Evolutionary conservation across 1,140 invertebrate species (phyloP).

Genomic region (Bradysia coprophila): DNA sequence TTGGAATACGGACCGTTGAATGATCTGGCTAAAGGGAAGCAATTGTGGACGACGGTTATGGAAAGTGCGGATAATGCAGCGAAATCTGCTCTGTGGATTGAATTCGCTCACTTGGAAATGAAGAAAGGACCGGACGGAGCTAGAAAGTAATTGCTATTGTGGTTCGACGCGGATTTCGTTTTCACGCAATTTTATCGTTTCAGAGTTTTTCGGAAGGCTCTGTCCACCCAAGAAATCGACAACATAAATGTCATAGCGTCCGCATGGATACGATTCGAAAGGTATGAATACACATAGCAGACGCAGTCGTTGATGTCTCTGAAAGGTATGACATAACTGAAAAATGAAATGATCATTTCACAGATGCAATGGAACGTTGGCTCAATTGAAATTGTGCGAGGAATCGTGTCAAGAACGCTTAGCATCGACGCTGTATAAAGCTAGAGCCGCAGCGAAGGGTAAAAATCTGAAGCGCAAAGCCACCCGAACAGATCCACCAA

Average conservation of each 20-base stretch:
- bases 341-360: no score
- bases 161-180: background rate
- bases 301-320: no score
- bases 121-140: conserved; percentile 5
- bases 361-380: conserved; percentile 7
- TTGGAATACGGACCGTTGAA: conserved; percentile 14
- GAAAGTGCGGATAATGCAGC: conserved; percentile 11
- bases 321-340: no score
- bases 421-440: background rate
- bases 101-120: conserved; percentile 7
- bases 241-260: conserved; percentile 6
- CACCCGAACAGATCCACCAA: background rate
- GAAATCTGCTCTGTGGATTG: conserved; percentile 9
- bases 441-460: background rate
- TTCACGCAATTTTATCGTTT: background rate
- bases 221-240: conserved; percentile 7
- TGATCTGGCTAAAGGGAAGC: conserved; percentile 6
- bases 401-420: conserved; percentile 6
- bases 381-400: conserved; percentile 5
- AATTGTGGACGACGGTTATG: conserved; percentile 16
- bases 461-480: background rate
- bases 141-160: conserved; percentile 6
- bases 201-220: conserved; percentile 8
- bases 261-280: conserved; percentile 9
- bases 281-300: no score